A percentile compares a stretch with the other conserved stretches of the same genome.
These are phyloP conservation scores for Dichetophora obliterata DNA, from an alignment of 2,888 invertebrate genomes.

Conservation along the genomic window DNA sequence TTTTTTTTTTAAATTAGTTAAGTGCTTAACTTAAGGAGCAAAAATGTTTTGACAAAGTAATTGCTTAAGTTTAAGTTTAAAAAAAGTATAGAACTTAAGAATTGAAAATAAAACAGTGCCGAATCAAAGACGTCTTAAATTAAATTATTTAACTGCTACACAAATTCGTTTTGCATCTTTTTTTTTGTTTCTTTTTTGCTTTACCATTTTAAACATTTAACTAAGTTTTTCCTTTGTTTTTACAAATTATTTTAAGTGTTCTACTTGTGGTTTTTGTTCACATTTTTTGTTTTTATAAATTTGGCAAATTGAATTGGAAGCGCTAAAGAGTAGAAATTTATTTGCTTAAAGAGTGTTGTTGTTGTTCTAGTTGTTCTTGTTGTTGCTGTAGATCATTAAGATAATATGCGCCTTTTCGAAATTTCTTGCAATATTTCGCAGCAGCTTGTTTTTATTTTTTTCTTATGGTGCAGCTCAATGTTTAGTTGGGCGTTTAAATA, in stretches of 20 bases:
- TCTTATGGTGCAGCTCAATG: neutral
- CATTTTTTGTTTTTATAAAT: conserved; percentile 57
- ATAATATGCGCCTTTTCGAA: neutral
- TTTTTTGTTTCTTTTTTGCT: conserved; percentile 15
- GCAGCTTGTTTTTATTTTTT: conserved; percentile 21
- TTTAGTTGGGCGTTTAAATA: neutral
- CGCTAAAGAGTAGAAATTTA: conserved; percentile 62
- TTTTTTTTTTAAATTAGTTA: no score
- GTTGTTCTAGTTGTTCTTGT: conserved; percentile 48
- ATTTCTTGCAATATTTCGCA: neutral
- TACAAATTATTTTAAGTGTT: conserved; percentile 7
- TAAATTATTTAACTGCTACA: conserved; percentile 25
- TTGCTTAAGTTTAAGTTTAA: no score
- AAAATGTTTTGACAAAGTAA: no score
- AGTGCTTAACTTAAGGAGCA: no score
- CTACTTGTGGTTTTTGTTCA: conserved; percentile 25
- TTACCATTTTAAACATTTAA: conserved; percentile 22
- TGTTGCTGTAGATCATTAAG: conserved; percentile 32
- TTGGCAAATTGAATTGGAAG: conserved; percentile 69
- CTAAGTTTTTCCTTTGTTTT: conserved; percentile 24
- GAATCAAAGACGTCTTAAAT: neutral
- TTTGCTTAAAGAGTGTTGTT: conserved; percentile 39
- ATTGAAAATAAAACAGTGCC: neutral
- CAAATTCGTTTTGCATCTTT: conserved; percentile 42
- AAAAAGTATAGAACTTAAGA: neutral